Base-by-base conservation (phyloP, 2,797 vertebrate genomes). In the Percopsis omiscomaycus region DNA sequence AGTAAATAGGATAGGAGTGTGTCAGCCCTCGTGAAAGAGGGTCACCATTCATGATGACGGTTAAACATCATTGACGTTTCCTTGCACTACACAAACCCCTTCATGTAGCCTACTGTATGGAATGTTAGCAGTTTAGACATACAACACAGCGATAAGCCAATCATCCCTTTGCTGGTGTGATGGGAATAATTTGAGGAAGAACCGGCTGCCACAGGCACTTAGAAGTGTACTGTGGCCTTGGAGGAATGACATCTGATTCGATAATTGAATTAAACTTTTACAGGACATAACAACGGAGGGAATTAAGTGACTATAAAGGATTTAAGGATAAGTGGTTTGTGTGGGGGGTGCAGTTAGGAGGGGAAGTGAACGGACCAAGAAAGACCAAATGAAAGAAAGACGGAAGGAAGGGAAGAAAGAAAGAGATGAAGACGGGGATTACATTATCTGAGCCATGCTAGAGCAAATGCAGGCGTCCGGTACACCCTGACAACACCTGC, bases 371-470 rank as follows among this genome's bases (percentile, higher is more conserved):
- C 37, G 9, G 29, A 32, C 28, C 12, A n/a, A 55, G 50, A 22
- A 22, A 11, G 22, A 52, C 6, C 9, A 1, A 52, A 22, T 27
- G 3, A 13, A 4, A 52, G 48, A 59, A 2, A 44, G 13, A 28
- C 10, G 5, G 42, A 56, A 53, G 45, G 9, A 52, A 5, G 4
- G 42, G 51, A 53, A 47, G 9, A 52, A 5, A 61, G 3, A 27
- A 11, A 22, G 22, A 12, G 52, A 14, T 28, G 29, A 4, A 54
- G 52, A 29, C 5, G 27, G 4, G 5, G n/a, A 70, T 28, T 54
- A 51, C 67, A 74, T 77, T 72, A 73, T 64, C 66, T 69, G 69
- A 64, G 65, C 71, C 60, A 44, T 54, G 57, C 42, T 3, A 57
- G 51, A 71, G 57, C 16, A 51, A 48, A 81, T 30, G 64, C 58